Conservation (phyloP, 1,140 invertebrate species). For the Drosophila kanapiae region DNA sequence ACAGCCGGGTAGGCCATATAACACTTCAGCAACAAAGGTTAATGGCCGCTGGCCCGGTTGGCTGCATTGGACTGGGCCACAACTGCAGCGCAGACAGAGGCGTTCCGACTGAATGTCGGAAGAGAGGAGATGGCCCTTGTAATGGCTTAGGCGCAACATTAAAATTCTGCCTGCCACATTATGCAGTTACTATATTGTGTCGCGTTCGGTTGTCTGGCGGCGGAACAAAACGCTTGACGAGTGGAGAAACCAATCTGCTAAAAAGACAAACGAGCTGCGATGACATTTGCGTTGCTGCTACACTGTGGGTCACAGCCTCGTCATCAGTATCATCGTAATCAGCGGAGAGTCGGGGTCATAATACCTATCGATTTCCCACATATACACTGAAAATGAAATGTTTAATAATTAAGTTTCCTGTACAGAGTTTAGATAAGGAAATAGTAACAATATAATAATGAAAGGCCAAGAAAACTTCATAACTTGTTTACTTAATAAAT, state of each 20-base stretch:
- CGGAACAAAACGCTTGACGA: conserved; percentile 46
- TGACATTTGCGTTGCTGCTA: conserved; percentile 38
- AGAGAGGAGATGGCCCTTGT: conserved; percentile 48
- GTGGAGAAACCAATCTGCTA: conserved; percentile 42
- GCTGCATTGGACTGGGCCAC: conserved; percentile 27
- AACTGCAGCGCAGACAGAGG: conserved; percentile 27
- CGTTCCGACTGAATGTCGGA: conserved; percentile 9
- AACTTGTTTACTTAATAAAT: not conserved
- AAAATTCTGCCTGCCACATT: conserved; percentile 48
- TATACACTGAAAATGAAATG: not conserved
- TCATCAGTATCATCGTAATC: conserved; percentile 23
- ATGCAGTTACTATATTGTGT: conserved; percentile 52
- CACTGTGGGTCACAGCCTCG: conserved; percentile 8
- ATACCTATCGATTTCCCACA: conserved; percentile 3
- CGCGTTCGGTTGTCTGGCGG: conserved; percentile 24
- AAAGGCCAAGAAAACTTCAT: too few species aligned
- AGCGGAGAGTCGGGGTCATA: conserved; percentile 14
- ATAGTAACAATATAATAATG: not conserved
- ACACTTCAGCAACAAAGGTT: conserved; percentile 29
- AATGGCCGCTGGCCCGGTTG: conserved; percentile 54
- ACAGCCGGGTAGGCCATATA: conserved; percentile 12
- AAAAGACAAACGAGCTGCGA: conserved; percentile 52
- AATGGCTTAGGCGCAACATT: conserved; percentile 55
- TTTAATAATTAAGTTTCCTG: not conserved
- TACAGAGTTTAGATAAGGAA: too few species aligned